phyloP scores from a whole-genome alignment of 2,113 vertebrate genomes.

The Regulus satrapa region DNA sequence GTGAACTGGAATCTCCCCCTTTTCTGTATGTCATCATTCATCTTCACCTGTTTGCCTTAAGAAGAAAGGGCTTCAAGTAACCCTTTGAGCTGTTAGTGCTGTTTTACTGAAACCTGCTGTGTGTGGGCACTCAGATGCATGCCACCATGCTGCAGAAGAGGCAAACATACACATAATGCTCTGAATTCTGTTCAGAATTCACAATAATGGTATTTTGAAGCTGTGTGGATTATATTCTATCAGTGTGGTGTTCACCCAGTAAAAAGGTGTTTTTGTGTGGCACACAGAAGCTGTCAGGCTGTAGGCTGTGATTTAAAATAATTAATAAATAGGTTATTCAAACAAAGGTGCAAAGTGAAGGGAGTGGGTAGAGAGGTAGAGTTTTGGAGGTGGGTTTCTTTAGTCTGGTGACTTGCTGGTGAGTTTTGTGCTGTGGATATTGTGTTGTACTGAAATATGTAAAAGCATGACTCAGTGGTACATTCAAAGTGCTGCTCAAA shows the following conservation, averaged over 20 bases:
- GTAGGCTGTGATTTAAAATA: background rate
- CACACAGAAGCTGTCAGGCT: background rate
- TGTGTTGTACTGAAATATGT: background rate
- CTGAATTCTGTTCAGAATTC: background rate
- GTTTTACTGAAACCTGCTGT: background rate
- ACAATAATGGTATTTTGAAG: background rate
- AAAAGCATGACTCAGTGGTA: background rate
- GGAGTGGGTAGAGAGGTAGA: background rate
- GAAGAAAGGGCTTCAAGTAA: background rate
- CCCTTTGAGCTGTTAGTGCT: background rate
- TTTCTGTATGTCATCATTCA: background rate
- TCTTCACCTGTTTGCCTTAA: background rate
- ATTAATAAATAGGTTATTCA: background rate
- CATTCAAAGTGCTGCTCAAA: accelerated
- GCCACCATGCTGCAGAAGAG: background rate
- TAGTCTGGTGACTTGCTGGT: background rate
- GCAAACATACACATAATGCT: background rate
- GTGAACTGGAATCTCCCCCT: background rate
- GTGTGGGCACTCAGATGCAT: accelerated
- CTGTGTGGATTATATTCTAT: too few species aligned
- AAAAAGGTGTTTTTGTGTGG: background rate
- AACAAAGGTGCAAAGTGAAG: background rate
- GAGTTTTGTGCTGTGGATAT: background rate
- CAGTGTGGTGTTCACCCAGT: background rate
- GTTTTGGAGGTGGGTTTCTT: background rate